A percentile compares a stretch with the other conserved stretches of the same genome.
These are phyloP conservation scores for Netelia inedita DNA, from an alignment of 2,888 invertebrate genomes.

Conservation along the genomic window DNA sequence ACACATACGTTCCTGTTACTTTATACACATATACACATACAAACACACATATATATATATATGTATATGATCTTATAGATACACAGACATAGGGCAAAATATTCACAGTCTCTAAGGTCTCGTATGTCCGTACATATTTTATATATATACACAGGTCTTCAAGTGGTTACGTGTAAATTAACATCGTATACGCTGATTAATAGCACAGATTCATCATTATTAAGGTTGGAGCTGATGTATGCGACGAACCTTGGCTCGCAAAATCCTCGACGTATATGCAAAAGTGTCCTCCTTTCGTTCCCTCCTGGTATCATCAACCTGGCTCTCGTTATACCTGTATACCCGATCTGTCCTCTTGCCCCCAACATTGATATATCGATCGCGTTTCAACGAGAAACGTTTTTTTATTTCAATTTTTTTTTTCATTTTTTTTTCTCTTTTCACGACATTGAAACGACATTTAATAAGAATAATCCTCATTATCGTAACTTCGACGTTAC, in stretches of 20 bases:
- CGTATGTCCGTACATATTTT: not conserved
- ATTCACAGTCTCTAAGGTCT: not conserved
- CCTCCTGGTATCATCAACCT: not conserved
- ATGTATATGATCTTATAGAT: not conserved
- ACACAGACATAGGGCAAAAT: not conserved
- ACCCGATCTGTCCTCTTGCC: not conserved
- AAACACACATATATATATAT: constrained; percentile 9
- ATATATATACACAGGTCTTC: not conserved
- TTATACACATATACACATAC: not conserved
- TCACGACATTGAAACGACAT: too few species aligned
- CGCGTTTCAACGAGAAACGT: not conserved
- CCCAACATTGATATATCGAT: not conserved
- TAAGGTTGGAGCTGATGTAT: constrained; percentile 45
- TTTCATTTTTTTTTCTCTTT: too few species aligned
- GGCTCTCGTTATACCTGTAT: not conserved
- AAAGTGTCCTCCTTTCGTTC: constrained; percentile 24
- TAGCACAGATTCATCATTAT: constrained; percentile 64
- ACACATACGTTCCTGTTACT: not conserved
- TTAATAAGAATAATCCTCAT: too few species aligned
- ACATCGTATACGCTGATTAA: constrained; percentile 56
- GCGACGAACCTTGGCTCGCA: constrained; percentile 31
- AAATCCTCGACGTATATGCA: constrained; percentile 7
- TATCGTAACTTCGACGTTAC: too few species aligned
- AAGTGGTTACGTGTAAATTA: constrained; percentile 58
- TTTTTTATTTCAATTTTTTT: too few species aligned